Base-by-base conservation (phyloP, 2,888 invertebrate species). In the Troides aeacus region DNA sequence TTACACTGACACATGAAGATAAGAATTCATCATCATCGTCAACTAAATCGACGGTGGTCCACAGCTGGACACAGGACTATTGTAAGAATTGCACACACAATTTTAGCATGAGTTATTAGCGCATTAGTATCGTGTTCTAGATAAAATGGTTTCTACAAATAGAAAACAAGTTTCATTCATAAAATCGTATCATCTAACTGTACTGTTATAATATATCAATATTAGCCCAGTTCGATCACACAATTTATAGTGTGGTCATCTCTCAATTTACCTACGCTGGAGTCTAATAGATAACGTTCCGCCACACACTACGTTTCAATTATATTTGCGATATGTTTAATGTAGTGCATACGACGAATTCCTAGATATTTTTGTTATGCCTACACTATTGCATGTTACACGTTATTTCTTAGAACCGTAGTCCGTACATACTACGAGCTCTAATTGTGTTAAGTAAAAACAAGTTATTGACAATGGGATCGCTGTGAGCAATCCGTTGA, bases 361-460 rank as follows among this genome's bases (percentile, higher is more conserved):
- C 73, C 64, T 72, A 74, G 72, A 77, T 78, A 77, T 77, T 76
- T 77, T 73, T 64, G 74, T 74, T 73, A 71, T 72, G 73, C 71
- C 70, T 73, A 73, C 74, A 68, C 64, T 68, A 72, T 75, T 74
- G 72, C 73, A 75, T 71, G 74, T 75, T 76, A 76, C 72, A 72
- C 75, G 73, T 74, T 68, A 73, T 75, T 83, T 83, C 82, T 68
- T n/a, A 75, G 80, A 83, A 81, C 68, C 71, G 72, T 75, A 76
- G 74, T 73, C 77, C 74, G 74, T 76, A 74, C 68, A 68, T 76
- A 75, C 71, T 66, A 67, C 61, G 77, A 78, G 81, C 82, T 84
- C 81, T 89, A 88, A 89, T 88, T 89, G 85, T 77, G 78, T 76
- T 80, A 77, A 81, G 84, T 85, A 88, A 88, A 89, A 89, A 89